Conservation (phyloP, 53 echinoderm and acorn worm species). For the Apostichopus leukothele region DNA sequence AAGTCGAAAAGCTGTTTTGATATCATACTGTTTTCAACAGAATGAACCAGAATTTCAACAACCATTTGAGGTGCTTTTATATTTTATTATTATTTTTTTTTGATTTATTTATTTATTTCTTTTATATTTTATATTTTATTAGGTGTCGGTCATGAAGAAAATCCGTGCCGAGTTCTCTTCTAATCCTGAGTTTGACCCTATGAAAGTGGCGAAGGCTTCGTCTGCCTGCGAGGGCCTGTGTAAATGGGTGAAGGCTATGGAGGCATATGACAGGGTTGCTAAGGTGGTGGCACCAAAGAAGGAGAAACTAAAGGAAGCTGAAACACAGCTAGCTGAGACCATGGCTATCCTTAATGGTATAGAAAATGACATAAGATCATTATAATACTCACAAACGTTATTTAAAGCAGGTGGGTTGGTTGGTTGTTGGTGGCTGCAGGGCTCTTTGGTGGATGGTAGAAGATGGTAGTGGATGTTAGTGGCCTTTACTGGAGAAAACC, state of each 20-base stretch:
- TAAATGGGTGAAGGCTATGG: conserved; percentile 87
- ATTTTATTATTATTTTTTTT: no score
- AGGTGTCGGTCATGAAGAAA: conserved; percentile 92
- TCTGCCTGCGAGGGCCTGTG: conserved; percentile 93
- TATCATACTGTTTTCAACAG: no score
- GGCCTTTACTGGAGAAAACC: no score
- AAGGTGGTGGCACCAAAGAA: conserved; percentile 99
- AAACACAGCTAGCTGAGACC: conserved; percentile 77
- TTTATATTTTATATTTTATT: background rate
- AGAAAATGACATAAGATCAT: background rate
- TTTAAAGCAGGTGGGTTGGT: background rate
- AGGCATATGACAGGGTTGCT: conserved; percentile 97
- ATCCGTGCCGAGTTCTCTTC: conserved; percentile 85
- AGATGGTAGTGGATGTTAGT: no score
- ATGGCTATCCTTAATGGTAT: conserved; percentile 95
- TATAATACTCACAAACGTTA: conserved; percentile 50
- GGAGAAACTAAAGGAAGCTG: conserved; percentile 94
- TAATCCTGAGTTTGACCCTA: conserved; percentile 96
- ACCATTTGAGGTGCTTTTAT: no score
- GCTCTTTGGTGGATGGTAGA: no score
- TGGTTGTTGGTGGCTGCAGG: no score
- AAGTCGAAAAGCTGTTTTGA: no score
- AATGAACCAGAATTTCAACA: no score
- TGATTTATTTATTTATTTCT: no score
- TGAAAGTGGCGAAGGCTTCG: conserved; percentile 93